phyloP scores from a whole-genome alignment of 2,113 vertebrate genomes.

The Austrofundulus limnaeus region DNA sequence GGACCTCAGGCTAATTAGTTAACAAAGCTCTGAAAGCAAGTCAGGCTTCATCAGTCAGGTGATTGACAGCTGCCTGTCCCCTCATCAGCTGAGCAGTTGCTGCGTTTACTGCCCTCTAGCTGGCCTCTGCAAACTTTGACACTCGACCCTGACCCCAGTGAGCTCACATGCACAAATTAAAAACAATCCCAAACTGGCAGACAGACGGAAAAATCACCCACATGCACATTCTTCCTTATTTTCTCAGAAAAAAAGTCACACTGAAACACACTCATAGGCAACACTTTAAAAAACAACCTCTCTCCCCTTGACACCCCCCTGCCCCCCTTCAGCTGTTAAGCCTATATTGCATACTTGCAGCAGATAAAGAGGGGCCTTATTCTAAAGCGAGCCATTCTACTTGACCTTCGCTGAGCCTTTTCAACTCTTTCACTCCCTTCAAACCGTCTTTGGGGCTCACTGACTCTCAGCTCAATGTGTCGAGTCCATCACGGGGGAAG shows the following conservation, averaged over 20 bases:
- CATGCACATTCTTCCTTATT: conserved; percentile 34
- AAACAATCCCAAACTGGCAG: conserved; percentile 28
- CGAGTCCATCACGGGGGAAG: conserved; percentile 95
- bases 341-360: conserved; percentile 91
- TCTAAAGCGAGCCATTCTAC: conserved; percentile 94
- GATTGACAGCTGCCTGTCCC: conserved; percentile 95
- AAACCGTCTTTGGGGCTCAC: conserved; percentile 92
- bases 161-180: conserved; percentile 9
- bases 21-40: conserved; percentile 61
- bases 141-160: conserved; percentile 38
- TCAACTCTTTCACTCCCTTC: conserved; percentile 97
- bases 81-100: conserved; percentile 85
- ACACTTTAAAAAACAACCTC: conserved; percentile 51
- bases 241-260: conserved; percentile 54
- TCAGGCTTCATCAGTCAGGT: conserved; percentile 81
- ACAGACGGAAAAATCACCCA: conserved; percentile 14
- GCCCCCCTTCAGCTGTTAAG: conserved; percentile 79
- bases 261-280: conserved; percentile 55
- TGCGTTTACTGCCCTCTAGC: conserved; percentile 91
- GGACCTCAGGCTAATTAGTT: conserved; percentile 53
- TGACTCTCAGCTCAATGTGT: conserved; percentile 85
- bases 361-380: conserved; percentile 98
- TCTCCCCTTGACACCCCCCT: conserved; percentile 36
- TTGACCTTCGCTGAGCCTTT: conserved; percentile 90
- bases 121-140: conserved; percentile 64